These are phyloP conservation scores for Parauchenoglanis ngamensis DNA, from an alignment of 2,797 vertebrate genomes.

Conservation along the genomic window DNA sequence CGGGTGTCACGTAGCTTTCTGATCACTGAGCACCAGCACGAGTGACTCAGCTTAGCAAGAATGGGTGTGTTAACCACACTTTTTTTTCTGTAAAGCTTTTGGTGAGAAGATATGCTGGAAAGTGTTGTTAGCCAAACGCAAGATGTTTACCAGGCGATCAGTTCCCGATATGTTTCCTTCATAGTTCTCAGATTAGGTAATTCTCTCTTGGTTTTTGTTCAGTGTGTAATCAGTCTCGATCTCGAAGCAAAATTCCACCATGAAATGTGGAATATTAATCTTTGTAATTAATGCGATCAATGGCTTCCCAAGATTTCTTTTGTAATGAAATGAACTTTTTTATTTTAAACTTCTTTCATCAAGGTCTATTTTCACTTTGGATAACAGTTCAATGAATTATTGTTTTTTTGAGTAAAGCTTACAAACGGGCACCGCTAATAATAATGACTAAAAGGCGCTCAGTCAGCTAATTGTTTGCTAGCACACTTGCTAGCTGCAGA, in stretches of 20 bases:
- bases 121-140: neutral
- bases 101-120: conserved; percentile 20
- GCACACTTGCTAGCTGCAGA: neutral
- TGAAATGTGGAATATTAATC: neutral
- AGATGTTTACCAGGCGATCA: conserved; percentile 11
- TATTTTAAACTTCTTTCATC: neutral
- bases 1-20: neutral
- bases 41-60: neutral
- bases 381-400: neutral
- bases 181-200: neutral
- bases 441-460: neutral
- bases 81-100: neutral
- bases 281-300: neutral
- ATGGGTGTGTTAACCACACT: conserved; percentile 11
- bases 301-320: neutral
- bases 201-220: neutral
- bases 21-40: neutral
- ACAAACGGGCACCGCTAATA: neutral
- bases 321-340: neutral
- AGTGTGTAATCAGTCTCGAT: neutral
- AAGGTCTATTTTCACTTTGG: neutral
- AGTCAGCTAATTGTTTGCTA: neutral
- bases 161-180: neutral
- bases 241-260: neutral
- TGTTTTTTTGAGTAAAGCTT: neutral